A percentile compares a stretch with the other conserved stretches of the same genome.
Conservation (phyloP, 2,113 vertebrate species). For the Heterotilapia buettikoferi region DNA sequence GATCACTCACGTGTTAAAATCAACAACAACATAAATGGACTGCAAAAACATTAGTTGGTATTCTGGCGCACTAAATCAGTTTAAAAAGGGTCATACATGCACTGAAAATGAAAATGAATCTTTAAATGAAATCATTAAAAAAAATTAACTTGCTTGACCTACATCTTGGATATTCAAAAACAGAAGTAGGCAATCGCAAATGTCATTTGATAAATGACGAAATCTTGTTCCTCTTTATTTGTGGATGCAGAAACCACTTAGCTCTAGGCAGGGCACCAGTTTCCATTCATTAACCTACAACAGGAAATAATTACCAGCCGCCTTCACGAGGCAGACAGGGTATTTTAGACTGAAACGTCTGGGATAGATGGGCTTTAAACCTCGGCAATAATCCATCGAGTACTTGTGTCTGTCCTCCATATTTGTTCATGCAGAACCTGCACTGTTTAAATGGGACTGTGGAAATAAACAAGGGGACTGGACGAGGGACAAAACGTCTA, state of each 20-base stretch:
- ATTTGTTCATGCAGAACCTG: conserved; percentile 43
- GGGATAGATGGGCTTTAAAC: conserved; percentile 13
- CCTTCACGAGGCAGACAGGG: background rate
- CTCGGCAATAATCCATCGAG: background rate
- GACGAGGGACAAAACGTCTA: conserved; percentile 23
- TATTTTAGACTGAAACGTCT: background rate
- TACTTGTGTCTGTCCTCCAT: background rate
- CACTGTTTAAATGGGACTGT: conserved; percentile 40
- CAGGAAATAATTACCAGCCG: conserved; percentile 57
- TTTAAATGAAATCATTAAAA: background rate
- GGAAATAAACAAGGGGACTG: conserved; percentile 54
- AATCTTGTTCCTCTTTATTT: conserved; percentile 12
- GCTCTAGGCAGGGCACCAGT: conserved; percentile 31
- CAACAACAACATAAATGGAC: background rate
- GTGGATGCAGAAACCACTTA: background rate
- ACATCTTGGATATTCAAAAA: conserved; percentile 48
- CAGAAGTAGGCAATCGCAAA: background rate
- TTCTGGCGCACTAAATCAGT: background rate
- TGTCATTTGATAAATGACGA: conserved; percentile 16
- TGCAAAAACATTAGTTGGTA: background rate
- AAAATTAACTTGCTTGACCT: conserved; percentile 57
- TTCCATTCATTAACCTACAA: conserved; percentile 64
- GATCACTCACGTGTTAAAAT: background rate
- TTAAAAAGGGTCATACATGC: background rate
- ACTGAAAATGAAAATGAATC: background rate